phyloP scores from a whole-genome alignment of 2,113 vertebrate genomes.

The Thinocorus orbignyianus region DNA sequence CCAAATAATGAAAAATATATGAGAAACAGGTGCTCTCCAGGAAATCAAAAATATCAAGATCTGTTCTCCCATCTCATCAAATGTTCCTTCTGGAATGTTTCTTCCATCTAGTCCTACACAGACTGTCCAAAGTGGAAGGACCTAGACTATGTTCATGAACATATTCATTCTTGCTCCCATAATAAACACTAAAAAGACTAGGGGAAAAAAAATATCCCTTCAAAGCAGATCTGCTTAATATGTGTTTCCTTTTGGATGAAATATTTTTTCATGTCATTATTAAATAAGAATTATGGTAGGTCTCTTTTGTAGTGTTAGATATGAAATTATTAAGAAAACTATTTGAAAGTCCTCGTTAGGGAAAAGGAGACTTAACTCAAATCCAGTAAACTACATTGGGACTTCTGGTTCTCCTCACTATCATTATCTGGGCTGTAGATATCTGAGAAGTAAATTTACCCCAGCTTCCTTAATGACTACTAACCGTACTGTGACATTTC shows the following conservation, averaged over 20 bases:
- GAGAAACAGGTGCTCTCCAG: neutral
- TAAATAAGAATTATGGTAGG: neutral
- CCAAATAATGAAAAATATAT: neutral
- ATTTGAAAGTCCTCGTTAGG: neutral
- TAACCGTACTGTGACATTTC: neutral
- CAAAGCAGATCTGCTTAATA: neutral
- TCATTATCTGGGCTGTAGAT: neutral
- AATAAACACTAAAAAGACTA: neutral
- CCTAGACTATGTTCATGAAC: fast-evolving
- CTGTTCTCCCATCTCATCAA: neutral
- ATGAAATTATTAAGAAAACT: neutral
- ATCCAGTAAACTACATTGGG: neutral
- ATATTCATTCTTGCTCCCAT: neutral
- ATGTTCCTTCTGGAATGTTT: neutral
- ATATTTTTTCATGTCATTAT: neutral
- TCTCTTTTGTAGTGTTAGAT: neutral
- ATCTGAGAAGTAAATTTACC: neutral
- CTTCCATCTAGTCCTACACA: neutral
- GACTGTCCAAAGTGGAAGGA: neutral
- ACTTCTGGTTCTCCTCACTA: neutral
- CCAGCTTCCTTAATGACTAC: neutral
- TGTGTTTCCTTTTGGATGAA: neutral
- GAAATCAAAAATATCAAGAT: neutral
- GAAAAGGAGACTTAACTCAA: neutral
- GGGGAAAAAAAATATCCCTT: neutral